Evolutionary conservation across 2,888 invertebrate species (phyloP), one percentile per base, ranked within the genome.

Genomic region (Gonocerus acuteangulatus): DNA sequence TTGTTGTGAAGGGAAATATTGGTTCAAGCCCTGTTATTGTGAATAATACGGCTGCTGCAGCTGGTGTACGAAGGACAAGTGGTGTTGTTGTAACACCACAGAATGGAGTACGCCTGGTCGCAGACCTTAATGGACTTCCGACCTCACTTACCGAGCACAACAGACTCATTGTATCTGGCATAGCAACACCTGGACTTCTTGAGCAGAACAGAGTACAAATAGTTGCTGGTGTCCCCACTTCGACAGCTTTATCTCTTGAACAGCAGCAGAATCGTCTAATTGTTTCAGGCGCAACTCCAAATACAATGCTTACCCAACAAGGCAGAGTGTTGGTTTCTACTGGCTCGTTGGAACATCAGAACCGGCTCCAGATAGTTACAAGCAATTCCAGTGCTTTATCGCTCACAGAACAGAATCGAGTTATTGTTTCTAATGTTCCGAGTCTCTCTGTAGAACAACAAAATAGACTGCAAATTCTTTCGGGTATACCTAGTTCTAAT

Each of bases 71-170:
- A 21, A 39, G 66, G 36, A 42, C 63, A 7, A 58, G 62, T 22
- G 49, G 56, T 48, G 68, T 68, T 9, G 68, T 68, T 2, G 66
- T 68, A 9, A 63, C 66, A n/a, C 67, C 67, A 23, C 69, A 69
- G 62, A 69, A 69, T 57, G 69, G 70, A 7, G 68, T 70, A 44
- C 67, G 69, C 15, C 68, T 69, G 47, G 65, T 70, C 18, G 68
- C 69, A 16, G 69, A 69, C 62, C 65, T 70, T 23, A 68, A 68
- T 48, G 68, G 69, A 22, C 64, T 64, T 22, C 45, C 66, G 23
- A 19, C 56, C 18, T 52, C 64, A 9, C 32, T 63, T 6, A 63
- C 61, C 6, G 66, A 66, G 39, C 66, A 65, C 34, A 66, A 68
- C 34, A 45, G 68, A n/a, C 68, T 68, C 21, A 67, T 69, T 19